Conservation (phyloP, 1,140 invertebrate genomes). For the Dryas iulia region DNA sequence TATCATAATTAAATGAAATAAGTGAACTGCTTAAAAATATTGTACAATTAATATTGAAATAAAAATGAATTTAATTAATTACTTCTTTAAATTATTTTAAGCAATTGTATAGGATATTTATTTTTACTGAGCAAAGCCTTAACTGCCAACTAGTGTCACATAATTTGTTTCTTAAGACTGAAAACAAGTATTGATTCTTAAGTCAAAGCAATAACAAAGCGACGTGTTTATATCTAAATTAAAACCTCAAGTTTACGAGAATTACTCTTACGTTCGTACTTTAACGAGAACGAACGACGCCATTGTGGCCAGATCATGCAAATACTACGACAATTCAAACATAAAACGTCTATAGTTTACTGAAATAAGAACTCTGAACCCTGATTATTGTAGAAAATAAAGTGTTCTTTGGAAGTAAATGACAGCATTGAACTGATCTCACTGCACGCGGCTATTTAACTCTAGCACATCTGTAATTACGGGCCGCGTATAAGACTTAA, state of each 20-base stretch:
- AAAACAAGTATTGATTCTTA: neutral
- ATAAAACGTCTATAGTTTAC: neutral
- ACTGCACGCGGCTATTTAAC: slow-evolving; percentile 60
- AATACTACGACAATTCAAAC: neutral
- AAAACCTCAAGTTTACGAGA: neutral
- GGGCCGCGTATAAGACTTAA: slow-evolving; percentile 56
- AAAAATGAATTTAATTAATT: too few species aligned
- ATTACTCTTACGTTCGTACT: neutral
- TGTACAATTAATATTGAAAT: too few species aligned
- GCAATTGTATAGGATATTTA: too few species aligned
- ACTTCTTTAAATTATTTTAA: too few species aligned
- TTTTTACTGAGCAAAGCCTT: neutral
- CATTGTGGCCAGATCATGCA: slow-evolving; percentile 1
- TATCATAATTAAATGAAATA: too few species aligned
- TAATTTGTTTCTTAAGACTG: neutral
- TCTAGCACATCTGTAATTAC: slow-evolving; percentile 68
- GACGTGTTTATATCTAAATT: slow-evolving; percentile 3
- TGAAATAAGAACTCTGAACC: slow-evolving; percentile 3
- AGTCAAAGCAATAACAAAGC: neutral
- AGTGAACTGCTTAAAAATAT: too few species aligned
- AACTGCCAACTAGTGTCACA: neutral
- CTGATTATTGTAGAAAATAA: slow-evolving; percentile 48
- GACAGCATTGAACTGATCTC: slow-evolving; percentile 55
- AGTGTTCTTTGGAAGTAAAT: slow-evolving; percentile 52
- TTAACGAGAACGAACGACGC: slow-evolving; percentile 4